Base-by-base conservation (phyloP, 2,797 vertebrate genomes). In the Scolopax bukidnonensis region DNA sequence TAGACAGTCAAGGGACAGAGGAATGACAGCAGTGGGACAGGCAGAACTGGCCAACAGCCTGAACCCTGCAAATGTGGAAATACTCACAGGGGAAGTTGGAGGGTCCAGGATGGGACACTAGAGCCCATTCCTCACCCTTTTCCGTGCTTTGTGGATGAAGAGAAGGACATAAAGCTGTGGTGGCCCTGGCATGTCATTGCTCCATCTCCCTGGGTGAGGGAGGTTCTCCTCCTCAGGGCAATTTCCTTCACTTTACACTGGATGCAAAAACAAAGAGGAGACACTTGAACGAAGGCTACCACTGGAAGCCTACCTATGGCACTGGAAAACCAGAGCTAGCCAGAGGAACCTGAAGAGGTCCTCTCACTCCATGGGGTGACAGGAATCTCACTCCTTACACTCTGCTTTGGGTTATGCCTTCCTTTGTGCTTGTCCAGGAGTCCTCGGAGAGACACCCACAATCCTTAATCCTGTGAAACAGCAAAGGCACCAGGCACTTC, bases 371-470 rank as follows among this genome's bases (percentile, higher is more conserved):
- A 8, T 11, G 45, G 48, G 14, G 1, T 16, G 18, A 11, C 45
- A 10, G 10, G 28, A 32, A 85, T 16, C 21, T 20, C 17, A 2
- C 28, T 32, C 43, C 57, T 63, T 10, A 2, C 1, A 0, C 24
- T 60, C 36, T 77, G 65, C 65, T 57, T 30, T 14, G 5, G 9
- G 16, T 6, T 48, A 7, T 9, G 24, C 18, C 36, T 10, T 78
- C 27, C 61, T 43, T 53, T 48, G 47, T 19, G 24, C n/a, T 33
- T 14, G 20, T 2, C n/a, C 51, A n/a, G 57, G 33, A 24, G 4
- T 10, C 10, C 19, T 73, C 11, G 6, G 2, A 1, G 56, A 70
- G n/a, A 51, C 13, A 51, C 13, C 45, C 23, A 4, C 0, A 6
- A 40, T 1, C 11, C 65, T 15, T 1, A 25, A 38, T 1, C 10